Conservation (phyloP, 2,888 invertebrate genomes). For the Cataglyphis rosenhaueri region DNA sequence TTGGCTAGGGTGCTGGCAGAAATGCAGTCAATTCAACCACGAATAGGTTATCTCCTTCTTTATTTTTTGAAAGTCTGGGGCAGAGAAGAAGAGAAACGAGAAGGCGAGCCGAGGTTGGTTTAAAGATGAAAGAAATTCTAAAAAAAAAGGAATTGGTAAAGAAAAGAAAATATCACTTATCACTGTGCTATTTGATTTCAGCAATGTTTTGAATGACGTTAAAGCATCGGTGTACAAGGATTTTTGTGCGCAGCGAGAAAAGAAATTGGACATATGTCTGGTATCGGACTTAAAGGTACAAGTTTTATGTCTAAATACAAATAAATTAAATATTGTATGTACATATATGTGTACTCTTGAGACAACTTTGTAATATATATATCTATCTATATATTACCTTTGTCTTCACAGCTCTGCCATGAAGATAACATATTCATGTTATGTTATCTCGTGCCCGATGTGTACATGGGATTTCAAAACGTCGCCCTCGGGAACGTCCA, state of each 20-base stretch:
- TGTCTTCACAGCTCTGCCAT: conserved; percentile 89
- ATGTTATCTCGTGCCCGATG: conserved; percentile 96
- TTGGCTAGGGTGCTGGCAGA: conserved; percentile 93
- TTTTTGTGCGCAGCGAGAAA: conserved; percentile 93
- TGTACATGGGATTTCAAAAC: conserved; percentile 95
- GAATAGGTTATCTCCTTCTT: conserved; percentile 94
- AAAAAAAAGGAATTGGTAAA: neutral
- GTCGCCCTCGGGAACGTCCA: conserved; percentile 95
- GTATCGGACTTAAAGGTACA: conserved; percentile 92
- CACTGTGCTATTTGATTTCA: conserved; percentile 77
- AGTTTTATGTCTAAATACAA: conserved; percentile 39
- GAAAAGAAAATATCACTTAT: conserved; percentile 5
- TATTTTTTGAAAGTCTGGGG: conserved; percentile 95
- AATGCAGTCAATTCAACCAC: conserved; percentile 88
- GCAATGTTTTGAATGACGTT: conserved; percentile 87
- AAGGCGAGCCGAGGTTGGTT: conserved; percentile 84
- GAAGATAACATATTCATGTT: conserved; percentile 95
- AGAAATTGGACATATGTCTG: conserved; percentile 91
- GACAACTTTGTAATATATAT: neutral
- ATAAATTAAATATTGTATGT: neutral
- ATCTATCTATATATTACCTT: neutral
- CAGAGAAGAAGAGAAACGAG: conserved; percentile 86
- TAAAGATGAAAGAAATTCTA: neutral
- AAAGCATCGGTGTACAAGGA: conserved; percentile 95
- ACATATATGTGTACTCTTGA: neutral